phyloP scores from a whole-genome alignment of 2,113 vertebrate species.

The Caranx ignobilis region DNA sequence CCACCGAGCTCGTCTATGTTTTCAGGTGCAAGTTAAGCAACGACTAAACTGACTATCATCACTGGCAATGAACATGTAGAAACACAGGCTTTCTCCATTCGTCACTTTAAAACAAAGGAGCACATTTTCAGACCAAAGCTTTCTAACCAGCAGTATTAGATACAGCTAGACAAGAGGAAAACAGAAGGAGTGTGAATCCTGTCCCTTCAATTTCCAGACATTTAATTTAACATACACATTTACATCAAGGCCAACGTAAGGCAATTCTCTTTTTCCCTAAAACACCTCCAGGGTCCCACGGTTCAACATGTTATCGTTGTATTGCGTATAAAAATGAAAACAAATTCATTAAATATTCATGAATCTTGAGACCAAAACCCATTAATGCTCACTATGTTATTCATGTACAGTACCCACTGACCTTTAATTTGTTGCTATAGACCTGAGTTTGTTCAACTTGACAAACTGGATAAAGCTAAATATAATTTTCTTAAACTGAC shows the following conservation, averaged over 20 bases:
- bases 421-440: conserved; percentile 35
- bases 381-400: conserved; percentile 14
- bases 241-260: conserved; percentile 62
- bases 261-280: conserved; percentile 50
- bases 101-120: not conserved
- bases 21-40: conserved; percentile 46
- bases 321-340: conserved; percentile 29
- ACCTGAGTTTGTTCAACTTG: conserved; percentile 65
- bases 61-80: not conserved
- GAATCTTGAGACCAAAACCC: conserved; percentile 14
- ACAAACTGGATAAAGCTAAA: conserved; percentile 67
- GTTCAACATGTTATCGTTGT: conserved; percentile 4
- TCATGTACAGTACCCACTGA: conserved; percentile 23
- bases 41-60: not conserved
- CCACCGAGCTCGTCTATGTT: not conserved
- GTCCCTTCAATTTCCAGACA: conserved; percentile 59
- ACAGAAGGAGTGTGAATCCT: conserved; percentile 28
- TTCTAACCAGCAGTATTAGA: conserved; percentile 21
- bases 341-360: conserved; percentile 12
- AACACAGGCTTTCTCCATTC: not conserved
- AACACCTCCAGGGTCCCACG: conserved; percentile 17
- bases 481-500: conserved; percentile 28
- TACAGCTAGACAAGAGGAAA: conserved; percentile 23
- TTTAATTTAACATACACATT: conserved; percentile 39
- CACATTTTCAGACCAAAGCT: not conserved